A percentile compares a stretch with the other conserved stretches of the same genome.
Evolutionary conservation across 2,888 invertebrate species (phyloP).

Genomic region (Cerceris rybyensis): DNA sequence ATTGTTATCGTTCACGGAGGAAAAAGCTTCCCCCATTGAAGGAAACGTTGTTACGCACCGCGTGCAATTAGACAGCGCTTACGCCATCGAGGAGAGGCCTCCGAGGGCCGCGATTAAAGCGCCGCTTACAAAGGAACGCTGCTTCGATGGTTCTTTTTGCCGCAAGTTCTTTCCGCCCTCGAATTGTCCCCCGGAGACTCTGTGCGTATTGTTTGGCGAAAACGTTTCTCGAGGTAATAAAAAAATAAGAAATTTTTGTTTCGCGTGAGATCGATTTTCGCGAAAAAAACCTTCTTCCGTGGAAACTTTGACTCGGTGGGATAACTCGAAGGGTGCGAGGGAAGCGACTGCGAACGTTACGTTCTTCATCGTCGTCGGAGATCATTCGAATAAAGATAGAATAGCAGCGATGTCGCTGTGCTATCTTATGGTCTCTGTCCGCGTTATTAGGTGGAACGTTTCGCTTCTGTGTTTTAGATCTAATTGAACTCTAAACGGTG

Average conservation of each 20-base stretch:
- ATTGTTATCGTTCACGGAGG: slow-evolving; percentile 7
- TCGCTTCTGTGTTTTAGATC: too few relatives aligned
- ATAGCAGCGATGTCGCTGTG: too few relatives aligned
- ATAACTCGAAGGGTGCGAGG: too few relatives aligned
- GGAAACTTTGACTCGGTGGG: too few relatives aligned
- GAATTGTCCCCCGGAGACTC: not conserved
- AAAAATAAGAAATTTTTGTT: not conserved
- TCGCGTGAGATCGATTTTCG: not conserved
- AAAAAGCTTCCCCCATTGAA: slow-evolving; percentile 7
- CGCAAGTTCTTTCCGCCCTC: not conserved
- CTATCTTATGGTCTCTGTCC: too few relatives aligned
- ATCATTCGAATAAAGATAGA: too few relatives aligned
- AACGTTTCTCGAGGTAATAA: not conserved
- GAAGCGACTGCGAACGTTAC: too few relatives aligned
- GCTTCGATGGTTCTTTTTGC: not conserved
- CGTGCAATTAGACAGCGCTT: slow-evolving; percentile 19
- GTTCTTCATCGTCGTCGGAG: too few relatives aligned
- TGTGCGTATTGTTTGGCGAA: not conserved
- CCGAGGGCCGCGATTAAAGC: not conserved
- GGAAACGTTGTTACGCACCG: slow-evolving; percentile 9
- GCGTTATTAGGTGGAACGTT: too few relatives aligned
- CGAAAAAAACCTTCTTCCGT: not conserved
- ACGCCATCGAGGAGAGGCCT: slow-evolving; percentile 1
- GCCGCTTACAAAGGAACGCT: too few relatives aligned
- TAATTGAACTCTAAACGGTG: too few relatives aligned